A percentile compares a stretch with the other conserved stretches of the same genome.
Conservation (phyloP, 2,797 vertebrate species). For the Simalia tracyae region DNA sequence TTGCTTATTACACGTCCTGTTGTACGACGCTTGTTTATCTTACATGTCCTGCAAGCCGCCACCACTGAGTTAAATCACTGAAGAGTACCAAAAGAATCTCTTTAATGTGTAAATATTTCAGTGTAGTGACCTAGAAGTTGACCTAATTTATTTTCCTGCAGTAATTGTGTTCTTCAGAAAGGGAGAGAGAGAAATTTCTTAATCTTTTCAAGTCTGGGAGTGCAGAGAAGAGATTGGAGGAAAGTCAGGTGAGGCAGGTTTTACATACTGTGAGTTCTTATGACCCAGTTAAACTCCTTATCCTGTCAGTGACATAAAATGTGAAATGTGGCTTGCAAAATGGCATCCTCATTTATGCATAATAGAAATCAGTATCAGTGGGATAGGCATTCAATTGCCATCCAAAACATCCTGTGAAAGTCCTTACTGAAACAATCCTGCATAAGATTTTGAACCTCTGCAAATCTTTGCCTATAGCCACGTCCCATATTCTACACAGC, state of each 20-base stretch:
- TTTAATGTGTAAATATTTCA: constrained; percentile 38
- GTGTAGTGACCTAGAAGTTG: constrained; percentile 17
- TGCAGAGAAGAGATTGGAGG: background rate
- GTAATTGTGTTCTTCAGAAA: background rate
- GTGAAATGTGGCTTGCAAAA: background rate
- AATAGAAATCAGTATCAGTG: background rate
- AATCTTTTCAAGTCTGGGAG: background rate
- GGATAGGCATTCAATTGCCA: background rate
- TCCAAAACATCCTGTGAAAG: background rate
- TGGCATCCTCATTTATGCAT: background rate
- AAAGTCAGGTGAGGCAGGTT: background rate
- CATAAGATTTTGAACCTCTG: background rate
- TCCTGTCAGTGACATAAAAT: background rate
- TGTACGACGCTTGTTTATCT: constrained; percentile 52
- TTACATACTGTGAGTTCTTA: background rate
- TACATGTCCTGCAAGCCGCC: constrained; percentile 30
- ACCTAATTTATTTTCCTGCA: constrained; percentile 14
- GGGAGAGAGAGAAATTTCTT: background rate
- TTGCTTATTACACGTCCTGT: constrained; percentile 51
- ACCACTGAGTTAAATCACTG: constrained; percentile 33
- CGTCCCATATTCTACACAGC: background rate
- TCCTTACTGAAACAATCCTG: background rate
- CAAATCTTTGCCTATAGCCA: background rate
- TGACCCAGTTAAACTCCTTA: background rate
- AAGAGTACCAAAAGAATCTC: constrained; percentile 1